Conservation (phyloP, 2,797 vertebrate genomes). For the Coluber constrictor region DNA sequence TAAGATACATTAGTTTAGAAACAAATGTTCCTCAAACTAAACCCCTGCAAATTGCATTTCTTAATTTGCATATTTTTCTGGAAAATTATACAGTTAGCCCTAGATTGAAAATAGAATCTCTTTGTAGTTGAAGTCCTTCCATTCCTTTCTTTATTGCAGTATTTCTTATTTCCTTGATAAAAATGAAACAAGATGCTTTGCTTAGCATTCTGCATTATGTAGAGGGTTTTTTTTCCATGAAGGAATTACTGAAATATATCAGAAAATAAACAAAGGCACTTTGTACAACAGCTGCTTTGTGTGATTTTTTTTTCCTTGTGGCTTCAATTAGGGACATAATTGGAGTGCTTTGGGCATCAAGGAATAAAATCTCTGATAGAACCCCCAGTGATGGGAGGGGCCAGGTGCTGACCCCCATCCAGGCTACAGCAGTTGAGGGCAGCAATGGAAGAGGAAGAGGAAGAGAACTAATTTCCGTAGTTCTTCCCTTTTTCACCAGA, state of each 20-base stretch:
- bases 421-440: background rate
- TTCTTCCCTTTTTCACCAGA: background rate
- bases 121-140: background rate
- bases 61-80: background rate
- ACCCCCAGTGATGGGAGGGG: background rate
- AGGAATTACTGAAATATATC: background rate
- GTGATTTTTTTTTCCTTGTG: background rate
- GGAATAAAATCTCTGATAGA: background rate
- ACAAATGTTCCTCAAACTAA: background rate
- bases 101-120: background rate
- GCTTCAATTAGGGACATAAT: background rate
- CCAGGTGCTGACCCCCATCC: background rate
- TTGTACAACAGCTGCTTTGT: background rate
- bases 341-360: background rate
- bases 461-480: background rate
- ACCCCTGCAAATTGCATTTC: background rate
- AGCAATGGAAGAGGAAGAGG: background rate
- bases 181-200: background rate
- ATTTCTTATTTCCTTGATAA: slow-evolving; percentile 9
- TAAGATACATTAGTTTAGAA: background rate
- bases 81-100: background rate
- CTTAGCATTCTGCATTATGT: background rate
- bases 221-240: background rate
- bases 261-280: background rate
- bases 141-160: background rate